A percentile compares a stretch with the other conserved stretches of the same genome.
Conservation (phyloP, 2,888 invertebrate genomes). For the Archips crataeganus region DNA sequence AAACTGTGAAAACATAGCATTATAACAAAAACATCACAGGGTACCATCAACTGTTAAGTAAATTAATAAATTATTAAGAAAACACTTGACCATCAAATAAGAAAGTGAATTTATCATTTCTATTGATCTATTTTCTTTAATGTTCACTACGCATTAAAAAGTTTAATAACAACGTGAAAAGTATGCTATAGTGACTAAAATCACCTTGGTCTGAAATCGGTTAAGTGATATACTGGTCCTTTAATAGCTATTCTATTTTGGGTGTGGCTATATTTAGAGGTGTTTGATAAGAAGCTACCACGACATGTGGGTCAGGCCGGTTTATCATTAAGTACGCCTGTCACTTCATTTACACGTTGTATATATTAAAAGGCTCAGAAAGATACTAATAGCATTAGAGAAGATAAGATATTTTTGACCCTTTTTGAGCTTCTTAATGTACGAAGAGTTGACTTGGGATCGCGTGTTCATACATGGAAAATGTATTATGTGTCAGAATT, state of each 20-base stretch:
- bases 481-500: no score
- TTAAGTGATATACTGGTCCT: constrained; percentile 24
- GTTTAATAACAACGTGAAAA: not conserved
- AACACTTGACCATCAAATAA: not conserved
- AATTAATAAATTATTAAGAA: no score
- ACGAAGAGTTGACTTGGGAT: not conserved
- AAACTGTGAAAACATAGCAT: no score
- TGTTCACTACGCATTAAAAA: not conserved
- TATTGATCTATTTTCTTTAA: not conserved
- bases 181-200: not conserved
- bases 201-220: not conserved
- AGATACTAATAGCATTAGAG: not conserved
- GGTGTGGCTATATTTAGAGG: constrained; percentile 29
- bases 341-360: constrained; percentile 24
- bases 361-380: constrained; percentile 16
- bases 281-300: constrained; percentile 29
- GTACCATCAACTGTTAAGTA: no score
- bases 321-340: constrained; percentile 28
- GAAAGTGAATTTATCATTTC: not conserved
- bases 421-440: not conserved
- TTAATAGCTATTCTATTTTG: constrained; percentile 37
- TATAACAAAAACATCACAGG: no score
- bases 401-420: not conserved
- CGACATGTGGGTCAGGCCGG: constrained; percentile 25
- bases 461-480: constrained; percentile 2